phyloP scores from a whole-genome alignment of 2,888 invertebrate species.

The Nomada fucata region DNA sequence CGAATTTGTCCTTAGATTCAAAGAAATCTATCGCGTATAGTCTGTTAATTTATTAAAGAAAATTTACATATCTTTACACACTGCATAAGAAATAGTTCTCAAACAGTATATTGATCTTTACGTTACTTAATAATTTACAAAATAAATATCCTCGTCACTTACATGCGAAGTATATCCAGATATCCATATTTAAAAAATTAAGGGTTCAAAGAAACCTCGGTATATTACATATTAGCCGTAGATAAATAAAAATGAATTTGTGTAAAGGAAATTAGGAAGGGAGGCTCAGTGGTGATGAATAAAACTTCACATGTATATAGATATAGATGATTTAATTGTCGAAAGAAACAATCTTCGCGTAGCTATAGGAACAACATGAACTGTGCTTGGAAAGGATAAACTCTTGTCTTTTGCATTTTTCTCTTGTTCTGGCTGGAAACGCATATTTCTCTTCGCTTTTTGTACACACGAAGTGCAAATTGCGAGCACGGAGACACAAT shows the following conservation, averaged over 20 bases:
- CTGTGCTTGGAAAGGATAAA: slow-evolving; percentile 78
- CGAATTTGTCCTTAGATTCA: too few species aligned
- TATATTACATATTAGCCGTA: too few species aligned
- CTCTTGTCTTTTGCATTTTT: slow-evolving; percentile 55
- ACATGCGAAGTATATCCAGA: too few species aligned
- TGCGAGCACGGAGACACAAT: slow-evolving; percentile 75
- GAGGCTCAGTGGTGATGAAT: slow-evolving; percentile 20
- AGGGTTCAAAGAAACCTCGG: too few species aligned
- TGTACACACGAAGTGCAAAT: slow-evolving; percentile 68
- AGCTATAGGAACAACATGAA: slow-evolving; percentile 82
- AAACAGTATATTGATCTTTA: too few species aligned
- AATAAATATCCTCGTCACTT: too few species aligned
- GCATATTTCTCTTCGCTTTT: slow-evolving; percentile 63
- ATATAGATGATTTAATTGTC: slow-evolving; percentile 80
- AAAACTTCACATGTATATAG: slow-evolving; percentile 64
- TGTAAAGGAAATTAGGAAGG: background rate
- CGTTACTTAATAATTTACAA: too few species aligned
- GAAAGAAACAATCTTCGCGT: slow-evolving; percentile 80
- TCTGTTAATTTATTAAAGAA: too few species aligned
- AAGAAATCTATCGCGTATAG: too few species aligned
- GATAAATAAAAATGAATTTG: background rate
- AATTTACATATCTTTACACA: too few species aligned
- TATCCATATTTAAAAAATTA: too few species aligned
- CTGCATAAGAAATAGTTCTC: too few species aligned
- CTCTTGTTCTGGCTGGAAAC: slow-evolving; percentile 55